Evolutionary conservation across 2,113 vertebrate species (phyloP).

Genomic region (Synodontis membranacea): DNA sequence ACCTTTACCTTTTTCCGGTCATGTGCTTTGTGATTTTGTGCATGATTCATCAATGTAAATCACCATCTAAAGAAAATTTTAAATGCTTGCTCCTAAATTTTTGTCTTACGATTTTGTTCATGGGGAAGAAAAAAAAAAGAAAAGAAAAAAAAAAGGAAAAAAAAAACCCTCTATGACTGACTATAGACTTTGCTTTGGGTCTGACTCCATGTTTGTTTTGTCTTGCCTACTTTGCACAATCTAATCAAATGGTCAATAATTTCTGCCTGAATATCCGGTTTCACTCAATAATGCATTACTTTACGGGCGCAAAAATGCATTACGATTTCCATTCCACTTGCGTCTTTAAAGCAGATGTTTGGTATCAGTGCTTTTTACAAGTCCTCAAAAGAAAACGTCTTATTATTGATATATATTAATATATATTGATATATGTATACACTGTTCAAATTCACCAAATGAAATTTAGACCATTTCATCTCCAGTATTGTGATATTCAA

Average conservation of each 20-base stretch:
- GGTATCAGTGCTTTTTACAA: neutral
- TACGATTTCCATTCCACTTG: neutral
- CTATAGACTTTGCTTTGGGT: neutral
- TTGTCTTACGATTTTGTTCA: neutral
- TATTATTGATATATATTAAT: neutral
- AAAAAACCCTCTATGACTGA: neutral
- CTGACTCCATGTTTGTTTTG: slow-evolving; percentile 8
- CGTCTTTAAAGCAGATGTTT: neutral
- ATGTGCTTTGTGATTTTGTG: neutral
- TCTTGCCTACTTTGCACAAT: neutral
- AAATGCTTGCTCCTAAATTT: neutral
- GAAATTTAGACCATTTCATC: neutral
- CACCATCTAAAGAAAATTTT: too few relatives aligned
- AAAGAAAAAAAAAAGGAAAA: neutral
- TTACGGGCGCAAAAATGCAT: neutral
- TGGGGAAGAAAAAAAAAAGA: neutral
- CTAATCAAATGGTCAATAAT: slow-evolving; percentile 21
- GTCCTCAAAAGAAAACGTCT: neutral
- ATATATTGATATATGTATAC: too few relatives aligned
- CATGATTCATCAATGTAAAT: neutral
- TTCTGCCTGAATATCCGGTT: slow-evolving; percentile 20
- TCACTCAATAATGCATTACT: slow-evolving; percentile 23
- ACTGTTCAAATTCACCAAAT: neutral
- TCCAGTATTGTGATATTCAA: neutral
- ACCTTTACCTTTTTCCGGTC: neutral